A percentile compares a stretch with the other conserved stretches of the same genome.
phyloP scores from a whole-genome alignment of 2,888 invertebrate species.

The Anaspis maculata region DNA sequence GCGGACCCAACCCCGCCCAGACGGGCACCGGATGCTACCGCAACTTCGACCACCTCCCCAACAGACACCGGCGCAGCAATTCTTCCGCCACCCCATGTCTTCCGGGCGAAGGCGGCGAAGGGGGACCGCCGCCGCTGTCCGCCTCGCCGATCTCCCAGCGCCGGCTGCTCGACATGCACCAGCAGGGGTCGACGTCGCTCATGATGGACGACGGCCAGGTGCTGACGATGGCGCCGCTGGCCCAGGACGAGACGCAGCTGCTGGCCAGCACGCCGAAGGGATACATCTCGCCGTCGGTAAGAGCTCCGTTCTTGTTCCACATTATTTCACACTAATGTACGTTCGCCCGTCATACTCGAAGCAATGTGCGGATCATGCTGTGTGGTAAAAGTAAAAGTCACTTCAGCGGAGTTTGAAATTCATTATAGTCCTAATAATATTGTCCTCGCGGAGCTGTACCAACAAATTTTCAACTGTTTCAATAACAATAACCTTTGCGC shows the following conservation, averaged over 20 bases:
- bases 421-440: too few relatives aligned
- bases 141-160: conserved; percentile 33
- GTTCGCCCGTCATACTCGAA: too few relatives aligned
- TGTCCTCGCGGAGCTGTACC: too few relatives aligned
- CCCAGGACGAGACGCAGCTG: conserved; percentile 40
- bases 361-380: too few relatives aligned
- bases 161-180: conserved; percentile 28
- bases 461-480: too few relatives aligned
- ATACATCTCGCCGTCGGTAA: conserved; percentile 41
- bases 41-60: conserved; percentile 63
- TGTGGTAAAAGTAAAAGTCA: too few relatives aligned
- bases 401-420: too few relatives aligned
- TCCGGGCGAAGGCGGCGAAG: conserved; percentile 39
- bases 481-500: too few relatives aligned
- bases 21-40: conserved; percentile 70
- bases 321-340: too few relatives aligned
- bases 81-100: conserved; percentile 46
- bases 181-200: conserved; percentile 18
- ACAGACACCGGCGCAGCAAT: conserved; percentile 46
- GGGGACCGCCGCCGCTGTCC: conserved; percentile 33
- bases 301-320: conserved; percentile 20
- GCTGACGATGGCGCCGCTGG: conserved; percentile 30
- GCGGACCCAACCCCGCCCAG: conserved; percentile 56
- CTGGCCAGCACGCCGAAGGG: conserved; percentile 36
- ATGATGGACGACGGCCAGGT: too few relatives aligned